phyloP scores from a whole-genome alignment of 2,888 invertebrate species.

The Andrena marginata region DNA sequence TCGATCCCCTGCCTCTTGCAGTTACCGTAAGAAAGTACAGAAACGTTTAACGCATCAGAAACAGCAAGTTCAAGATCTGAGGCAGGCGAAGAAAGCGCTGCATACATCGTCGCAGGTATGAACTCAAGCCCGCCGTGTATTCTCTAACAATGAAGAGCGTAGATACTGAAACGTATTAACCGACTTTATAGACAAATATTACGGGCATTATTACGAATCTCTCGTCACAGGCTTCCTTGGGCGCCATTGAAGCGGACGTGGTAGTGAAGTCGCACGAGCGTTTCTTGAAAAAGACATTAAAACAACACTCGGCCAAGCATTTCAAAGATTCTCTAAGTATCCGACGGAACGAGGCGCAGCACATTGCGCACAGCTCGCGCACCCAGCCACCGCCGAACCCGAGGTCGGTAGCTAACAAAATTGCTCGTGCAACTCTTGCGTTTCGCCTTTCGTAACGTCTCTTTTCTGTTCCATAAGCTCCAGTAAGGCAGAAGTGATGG shows the following conservation, averaged over 20 bases:
- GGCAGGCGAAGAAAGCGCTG: slow-evolving; percentile 88
- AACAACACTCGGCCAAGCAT: slow-evolving; percentile 87
- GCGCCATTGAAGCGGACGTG: slow-evolving; percentile 85
- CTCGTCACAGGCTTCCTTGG: slow-evolving; percentile 84
- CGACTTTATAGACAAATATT: slow-evolving; percentile 70
- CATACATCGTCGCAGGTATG: slow-evolving; percentile 86
- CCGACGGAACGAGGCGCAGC: slow-evolving; percentile 74
- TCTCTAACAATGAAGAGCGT: neutral
- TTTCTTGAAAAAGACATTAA: slow-evolving; percentile 87
- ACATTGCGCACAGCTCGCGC: slow-evolving; percentile 70
- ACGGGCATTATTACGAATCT: slow-evolving; percentile 76
- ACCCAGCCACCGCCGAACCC: slow-evolving; percentile 75
- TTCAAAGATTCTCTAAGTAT: slow-evolving; percentile 80
- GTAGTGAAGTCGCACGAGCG: slow-evolving; percentile 87
- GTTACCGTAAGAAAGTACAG: slow-evolving; percentile 89
- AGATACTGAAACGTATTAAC: neutral
- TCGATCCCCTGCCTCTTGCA: slow-evolving; percentile 84
- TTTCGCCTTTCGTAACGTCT: too few species aligned
- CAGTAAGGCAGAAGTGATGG: slow-evolving; percentile 78
- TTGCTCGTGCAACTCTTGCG: neutral
- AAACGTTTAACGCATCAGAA: slow-evolving; percentile 90
- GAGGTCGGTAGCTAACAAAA: slow-evolving; percentile 66
- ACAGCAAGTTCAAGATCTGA: slow-evolving; percentile 89
- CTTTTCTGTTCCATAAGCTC: slow-evolving; percentile 37
- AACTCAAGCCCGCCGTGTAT: slow-evolving; percentile 48